phyloP scores from a whole-genome alignment of 2,113 vertebrate species.

The Phylloscopus trochiloides region DNA sequence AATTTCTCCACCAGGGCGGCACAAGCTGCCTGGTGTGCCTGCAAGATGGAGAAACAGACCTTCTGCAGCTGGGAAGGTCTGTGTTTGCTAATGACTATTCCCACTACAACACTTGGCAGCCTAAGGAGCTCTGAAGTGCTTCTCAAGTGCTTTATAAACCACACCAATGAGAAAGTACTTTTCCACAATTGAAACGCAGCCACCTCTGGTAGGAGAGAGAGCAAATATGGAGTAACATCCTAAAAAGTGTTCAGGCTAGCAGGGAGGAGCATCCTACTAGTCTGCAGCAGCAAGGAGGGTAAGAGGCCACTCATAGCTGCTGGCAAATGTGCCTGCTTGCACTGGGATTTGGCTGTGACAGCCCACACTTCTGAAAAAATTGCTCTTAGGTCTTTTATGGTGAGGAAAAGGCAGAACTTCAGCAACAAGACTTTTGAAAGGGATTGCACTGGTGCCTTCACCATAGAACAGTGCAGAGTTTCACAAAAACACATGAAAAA shows the following conservation, averaged over 20 bases:
- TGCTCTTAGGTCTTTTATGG: not conserved
- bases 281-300: not conserved
- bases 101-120: not conserved
- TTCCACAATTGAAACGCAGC: not conserved
- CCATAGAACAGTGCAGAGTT: not conserved
- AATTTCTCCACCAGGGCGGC: not conserved
- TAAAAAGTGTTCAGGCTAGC: not conserved
- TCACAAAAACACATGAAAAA: not conserved
- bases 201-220: not conserved
- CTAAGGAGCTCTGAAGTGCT: not conserved
- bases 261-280: not conserved
- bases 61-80: not conserved
- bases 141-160: slow-evolving; percentile 9
- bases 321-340: not conserved
- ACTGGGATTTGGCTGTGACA: not conserved
- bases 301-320: not conserved
- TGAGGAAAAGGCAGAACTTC: not conserved
- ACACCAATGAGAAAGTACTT: not conserved
- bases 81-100: not conserved
- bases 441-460: not conserved
- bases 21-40: not conserved
- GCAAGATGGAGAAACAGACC: not conserved
- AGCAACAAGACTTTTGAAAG: not conserved
- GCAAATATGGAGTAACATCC: not conserved
- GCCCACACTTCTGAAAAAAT: not conserved